A percentile compares a stretch with the other conserved stretches of the same genome.
phyloP scores from a whole-genome alignment of 1,140 invertebrate species.

The Eulimnadia texana region DNA sequence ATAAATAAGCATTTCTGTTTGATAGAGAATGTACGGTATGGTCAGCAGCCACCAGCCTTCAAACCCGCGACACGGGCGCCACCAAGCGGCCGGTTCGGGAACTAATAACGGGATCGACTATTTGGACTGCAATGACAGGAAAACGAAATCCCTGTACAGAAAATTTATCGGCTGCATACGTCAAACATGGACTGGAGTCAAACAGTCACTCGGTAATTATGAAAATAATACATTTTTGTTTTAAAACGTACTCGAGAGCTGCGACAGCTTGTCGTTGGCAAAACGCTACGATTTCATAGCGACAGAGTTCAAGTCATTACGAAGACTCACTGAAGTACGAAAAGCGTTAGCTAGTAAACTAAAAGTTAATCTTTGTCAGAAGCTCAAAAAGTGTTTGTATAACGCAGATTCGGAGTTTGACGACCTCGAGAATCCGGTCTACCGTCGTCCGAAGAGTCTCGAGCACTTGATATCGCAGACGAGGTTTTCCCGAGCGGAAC shows the following conservation, averaged over 20 bases:
- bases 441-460: slow-evolving; percentile 11
- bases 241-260: no score
- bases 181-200: slow-evolving; percentile 10
- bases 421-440: slow-evolving; percentile 12
- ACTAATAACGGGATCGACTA: neutral
- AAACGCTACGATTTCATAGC: no score
- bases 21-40: neutral
- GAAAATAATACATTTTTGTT: neutral
- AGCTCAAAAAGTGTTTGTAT: neutral
- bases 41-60: neutral
- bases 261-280: no score
- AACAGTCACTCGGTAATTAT: slow-evolving; percentile 9
- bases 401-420: slow-evolving; percentile 27
- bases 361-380: no score
- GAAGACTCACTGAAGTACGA: no score
- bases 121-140: neutral
- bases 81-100: neutral
- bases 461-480: slow-evolving; percentile 36
- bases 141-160: neutral
- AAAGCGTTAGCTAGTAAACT: no score
- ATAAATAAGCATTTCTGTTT: neutral
- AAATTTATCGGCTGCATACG: neutral
- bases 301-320: no score
- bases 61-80: neutral
- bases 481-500: slow-evolving; percentile 79